Evolutionary conservation across 2,888 invertebrate species (phyloP), one percentile per base, ranked within the genome.

Genomic region (Melanostoma scalare): DNA sequence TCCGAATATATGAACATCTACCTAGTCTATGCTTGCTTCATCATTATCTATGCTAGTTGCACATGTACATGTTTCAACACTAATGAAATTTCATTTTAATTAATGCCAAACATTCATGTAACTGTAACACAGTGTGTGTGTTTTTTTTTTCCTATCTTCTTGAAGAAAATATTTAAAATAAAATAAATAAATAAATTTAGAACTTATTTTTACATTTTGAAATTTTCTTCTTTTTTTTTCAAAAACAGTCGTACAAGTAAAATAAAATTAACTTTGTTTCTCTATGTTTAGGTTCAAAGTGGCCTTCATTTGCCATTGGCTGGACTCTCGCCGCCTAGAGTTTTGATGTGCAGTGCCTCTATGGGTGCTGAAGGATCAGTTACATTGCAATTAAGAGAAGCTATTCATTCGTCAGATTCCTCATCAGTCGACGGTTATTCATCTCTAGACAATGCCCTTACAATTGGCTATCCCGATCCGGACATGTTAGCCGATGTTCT

Each of bases 401-500:
- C 90, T 65, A 87, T 87, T 55, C 90, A 89, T 85, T 87, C 89
- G 50, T 87, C 88, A 36, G 88, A 88, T 73, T 87, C 88, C 31
- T 79, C 79, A 67, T 84, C 84, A 48, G 65, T 84, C 40, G 84
- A 84, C 75, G 84, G 84, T 61, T 84, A 78, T 80, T 76, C 85
- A 63, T 85, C 79, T 61, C 86, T 91, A 86, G 95, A 95, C 87
- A 93, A 95, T 87, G 93, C 93, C 74, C 93, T 95, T 85, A 94
- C 94, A 87, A 90, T 90, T 89, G 94, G 95, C 86, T 95, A 95
- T 91, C 94, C 95, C 89, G 95, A 95, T 91, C 94, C 95, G 36
- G 95, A 95, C 88, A 93, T 95, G 89, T 92, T 95, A 74, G 94
- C 95, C 58, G 95, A 95, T 90, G 92, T 95, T 88, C 92, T 95